Evolutionary conservation across 2,113 vertebrate genomes (phyloP), one percentile per base, ranked within the genome.

Genomic region (Vireo altiloquus): DNA sequence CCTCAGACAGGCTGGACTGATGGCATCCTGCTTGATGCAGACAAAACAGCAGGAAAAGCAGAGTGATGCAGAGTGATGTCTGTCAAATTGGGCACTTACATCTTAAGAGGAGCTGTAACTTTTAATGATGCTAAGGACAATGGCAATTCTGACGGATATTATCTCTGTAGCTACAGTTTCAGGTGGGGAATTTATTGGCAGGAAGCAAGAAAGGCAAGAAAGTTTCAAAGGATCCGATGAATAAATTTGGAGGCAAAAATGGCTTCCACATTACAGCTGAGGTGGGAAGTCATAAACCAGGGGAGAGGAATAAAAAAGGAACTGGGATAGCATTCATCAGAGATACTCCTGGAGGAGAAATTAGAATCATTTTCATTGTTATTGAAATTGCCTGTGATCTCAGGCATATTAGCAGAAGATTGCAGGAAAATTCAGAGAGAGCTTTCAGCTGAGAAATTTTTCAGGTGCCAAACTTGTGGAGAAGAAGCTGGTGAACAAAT

Each of bases 361-460:
- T 89, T 42, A 91, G 83, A 96, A 94, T 92, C 20, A 84, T 74
- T 96, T 96, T 44, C 90, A 95, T 95, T 94, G 95, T 96, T 85
- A 95, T 88, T 97, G 93, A 76, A 68, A 95, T 96, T 97, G 95
- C 89, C 60, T 95, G 69, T 75, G 82, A 97, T 87, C 74, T 96
- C 93, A 95, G 90, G 28, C 57, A 92, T 94, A 96, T 93, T 70
- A 94, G 68, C 44, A 83, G 54, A 86, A 94, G 71, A 94, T 65
- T 92, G 84, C 70, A 90, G 82, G 65, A 8, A 70, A 96, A 81
- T 86, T 96, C 82, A 89, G 79, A 60, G 64, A 80, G 72, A 71
- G 85, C 76, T 94, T 92, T 91, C 46, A 92, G 27, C n/a, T 30
- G 70, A 76, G 75, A 76, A 54, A 88, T 81, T 87, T 20, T 64